Evolutionary conservation across 2,797 vertebrate species (phyloP).

Genomic region (Telmatherina bonti): DNA sequence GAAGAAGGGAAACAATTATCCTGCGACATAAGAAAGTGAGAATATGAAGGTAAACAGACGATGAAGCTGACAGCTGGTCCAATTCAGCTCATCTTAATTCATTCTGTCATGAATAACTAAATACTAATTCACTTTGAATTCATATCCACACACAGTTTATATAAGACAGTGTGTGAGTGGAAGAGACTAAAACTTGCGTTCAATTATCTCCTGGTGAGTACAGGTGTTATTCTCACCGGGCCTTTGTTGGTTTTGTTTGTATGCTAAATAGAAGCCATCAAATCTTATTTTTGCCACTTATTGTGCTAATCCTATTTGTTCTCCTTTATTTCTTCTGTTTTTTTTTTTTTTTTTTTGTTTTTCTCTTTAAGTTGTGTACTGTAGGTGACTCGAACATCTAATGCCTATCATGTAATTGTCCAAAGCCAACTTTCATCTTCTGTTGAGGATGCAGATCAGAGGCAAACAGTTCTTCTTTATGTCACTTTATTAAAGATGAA

Average conservation of each 20-base stretch:
- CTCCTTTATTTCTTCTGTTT: not conserved
- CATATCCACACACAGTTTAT: conserved; percentile 28
- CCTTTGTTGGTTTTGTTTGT: not conserved
- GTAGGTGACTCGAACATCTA: not conserved
- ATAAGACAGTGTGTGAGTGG: conserved; percentile 31
- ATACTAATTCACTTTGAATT: conserved; percentile 39
- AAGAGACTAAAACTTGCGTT: conserved; percentile 27
- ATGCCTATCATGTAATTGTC: not conserved
- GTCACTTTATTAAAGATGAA: not conserved
- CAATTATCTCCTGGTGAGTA: conserved; percentile 35
- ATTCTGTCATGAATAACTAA: conserved; percentile 54
- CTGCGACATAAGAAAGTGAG: conserved; percentile 4
- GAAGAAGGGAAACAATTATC: not conserved
- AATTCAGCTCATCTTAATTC: conserved; percentile 47
- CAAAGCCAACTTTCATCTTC: not conserved
- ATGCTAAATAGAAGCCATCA: conserved; percentile 10
- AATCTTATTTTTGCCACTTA: not conserved
- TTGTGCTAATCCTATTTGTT: not conserved
- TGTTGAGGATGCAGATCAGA: not conserved
- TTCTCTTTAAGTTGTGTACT: too few relatives aligned
- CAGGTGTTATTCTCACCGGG: conserved; percentile 10
- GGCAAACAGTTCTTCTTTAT: not conserved
- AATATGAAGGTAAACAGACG: conserved; percentile 23
- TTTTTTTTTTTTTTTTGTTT: too few relatives aligned
- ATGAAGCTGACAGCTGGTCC: conserved; percentile 35